These are phyloP conservation scores for Tenthredo amoena DNA, from an alignment of 2,888 invertebrate genomes.

Conservation along the genomic window DNA sequence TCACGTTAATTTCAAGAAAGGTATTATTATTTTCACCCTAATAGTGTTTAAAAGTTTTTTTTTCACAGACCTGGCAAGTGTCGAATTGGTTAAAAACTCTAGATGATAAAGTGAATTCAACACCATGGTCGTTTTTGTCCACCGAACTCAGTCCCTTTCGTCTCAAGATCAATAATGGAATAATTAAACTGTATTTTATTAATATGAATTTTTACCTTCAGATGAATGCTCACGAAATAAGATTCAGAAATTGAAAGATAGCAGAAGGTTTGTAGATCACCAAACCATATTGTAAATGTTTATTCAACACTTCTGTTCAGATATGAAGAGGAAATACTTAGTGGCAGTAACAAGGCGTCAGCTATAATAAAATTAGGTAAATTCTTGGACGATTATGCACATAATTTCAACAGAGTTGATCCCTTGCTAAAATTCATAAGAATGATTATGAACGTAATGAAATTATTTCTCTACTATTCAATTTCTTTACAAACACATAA, in stretches of 20 bases:
- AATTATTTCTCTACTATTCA: not conserved
- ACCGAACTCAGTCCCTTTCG: not conserved
- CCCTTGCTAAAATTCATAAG: slow-evolving; percentile 4
- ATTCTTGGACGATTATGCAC: not conserved
- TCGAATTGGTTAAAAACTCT: too few relatives aligned
- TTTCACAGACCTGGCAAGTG: not conserved
- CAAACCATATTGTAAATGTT: slow-evolving; percentile 4
- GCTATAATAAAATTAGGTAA: not conserved
- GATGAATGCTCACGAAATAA: not conserved
- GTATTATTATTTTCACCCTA: not conserved
- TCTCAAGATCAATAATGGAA: not conserved
- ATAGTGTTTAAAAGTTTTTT: not conserved
- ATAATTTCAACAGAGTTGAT: not conserved
- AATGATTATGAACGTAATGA: not conserved
- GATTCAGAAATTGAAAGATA: not conserved
- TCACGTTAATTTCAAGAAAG: not conserved
- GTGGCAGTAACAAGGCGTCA: not conserved
- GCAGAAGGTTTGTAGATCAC: not conserved
- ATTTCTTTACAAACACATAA: not conserved
- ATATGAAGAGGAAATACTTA: slow-evolving; percentile 8
- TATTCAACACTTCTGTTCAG: not conserved
- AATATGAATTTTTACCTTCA: not conserved
- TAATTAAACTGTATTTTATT: not conserved
- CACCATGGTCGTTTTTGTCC: not conserved
- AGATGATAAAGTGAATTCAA: not conserved